Evolutionary conservation across 1,140 invertebrate species (phyloP).

Genomic region (Meloidogyne exigua): DNA sequence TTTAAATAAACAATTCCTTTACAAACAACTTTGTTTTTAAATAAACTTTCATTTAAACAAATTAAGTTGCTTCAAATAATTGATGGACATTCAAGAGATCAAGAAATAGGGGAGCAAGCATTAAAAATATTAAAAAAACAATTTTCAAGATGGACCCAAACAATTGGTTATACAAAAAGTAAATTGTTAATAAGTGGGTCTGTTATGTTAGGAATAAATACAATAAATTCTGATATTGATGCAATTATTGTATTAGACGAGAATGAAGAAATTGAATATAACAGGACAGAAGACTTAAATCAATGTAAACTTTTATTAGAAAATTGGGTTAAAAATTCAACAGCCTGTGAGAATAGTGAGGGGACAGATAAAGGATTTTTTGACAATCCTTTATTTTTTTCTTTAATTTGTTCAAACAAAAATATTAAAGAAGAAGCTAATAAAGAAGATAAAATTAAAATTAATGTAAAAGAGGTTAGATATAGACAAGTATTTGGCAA

Average conservation of each 20-base stretch:
- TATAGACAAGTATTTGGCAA: background rate
- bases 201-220: constrained; percentile 5
- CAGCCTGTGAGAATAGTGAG: background rate
- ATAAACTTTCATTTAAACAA: background rate
- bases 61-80: background rate
- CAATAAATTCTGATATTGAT: constrained; percentile 5
- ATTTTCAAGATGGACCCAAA: background rate
- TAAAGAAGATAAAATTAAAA: background rate
- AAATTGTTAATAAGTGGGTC: background rate
- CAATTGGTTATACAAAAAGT: background rate
- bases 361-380: background rate
- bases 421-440: background rate
- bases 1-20: too few relatives aligned
- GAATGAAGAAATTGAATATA: background rate
- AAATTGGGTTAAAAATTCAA: background rate
- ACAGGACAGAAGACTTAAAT: background rate
- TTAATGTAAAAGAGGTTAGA: background rate
- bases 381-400: background rate
- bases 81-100: background rate
- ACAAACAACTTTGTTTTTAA: too few relatives aligned
- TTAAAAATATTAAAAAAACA: background rate
- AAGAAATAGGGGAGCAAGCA: background rate
- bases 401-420: background rate
- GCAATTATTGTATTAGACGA: background rate
- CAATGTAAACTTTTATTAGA: background rate